Evolutionary conservation across 2,113 vertebrate species (phyloP).

Genomic region (Myiopsitta monachus): DNA sequence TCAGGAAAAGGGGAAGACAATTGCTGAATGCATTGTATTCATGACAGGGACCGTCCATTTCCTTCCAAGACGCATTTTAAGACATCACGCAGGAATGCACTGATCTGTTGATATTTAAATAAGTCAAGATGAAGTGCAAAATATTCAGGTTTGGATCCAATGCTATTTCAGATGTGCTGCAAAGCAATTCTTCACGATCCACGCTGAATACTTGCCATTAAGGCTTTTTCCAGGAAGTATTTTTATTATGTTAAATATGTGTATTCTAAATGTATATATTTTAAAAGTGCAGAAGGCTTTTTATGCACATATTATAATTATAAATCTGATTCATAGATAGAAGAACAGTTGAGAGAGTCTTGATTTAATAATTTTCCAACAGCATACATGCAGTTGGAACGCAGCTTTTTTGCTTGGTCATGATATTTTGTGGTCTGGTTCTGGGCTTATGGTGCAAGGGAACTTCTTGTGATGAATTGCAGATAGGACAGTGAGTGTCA

Average conservation of each 20-base stretch:
- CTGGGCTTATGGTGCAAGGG: background rate
- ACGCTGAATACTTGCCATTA: background rate
- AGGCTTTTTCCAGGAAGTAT: background rate
- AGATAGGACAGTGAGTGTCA: conserved; percentile 59
- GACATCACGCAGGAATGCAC: background rate
- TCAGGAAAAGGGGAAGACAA: background rate
- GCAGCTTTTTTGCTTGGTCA: background rate
- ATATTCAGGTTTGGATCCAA: background rate
- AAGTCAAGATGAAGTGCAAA: conserved; percentile 10
- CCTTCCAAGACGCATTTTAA: background rate
- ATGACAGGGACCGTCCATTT: background rate
- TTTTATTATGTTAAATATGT: conserved; percentile 12
- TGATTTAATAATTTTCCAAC: conserved; percentile 17
- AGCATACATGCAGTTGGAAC: background rate
- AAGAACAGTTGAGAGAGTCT: background rate
- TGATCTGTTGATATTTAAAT: conserved; percentile 27
- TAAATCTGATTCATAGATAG: conserved; percentile 26
- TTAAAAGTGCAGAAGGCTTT: conserved; percentile 6
- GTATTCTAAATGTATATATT: background rate
- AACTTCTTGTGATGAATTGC: conserved; percentile 44
- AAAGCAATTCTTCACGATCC: background rate
- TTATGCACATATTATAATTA: conserved; percentile 35
- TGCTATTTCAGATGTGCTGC: background rate
- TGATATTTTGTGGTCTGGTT: conserved; percentile 36
- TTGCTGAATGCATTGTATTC: background rate